Base-by-base conservation (phyloP, 2,888 invertebrate genomes). In the Cataglyphis livida region DNA sequence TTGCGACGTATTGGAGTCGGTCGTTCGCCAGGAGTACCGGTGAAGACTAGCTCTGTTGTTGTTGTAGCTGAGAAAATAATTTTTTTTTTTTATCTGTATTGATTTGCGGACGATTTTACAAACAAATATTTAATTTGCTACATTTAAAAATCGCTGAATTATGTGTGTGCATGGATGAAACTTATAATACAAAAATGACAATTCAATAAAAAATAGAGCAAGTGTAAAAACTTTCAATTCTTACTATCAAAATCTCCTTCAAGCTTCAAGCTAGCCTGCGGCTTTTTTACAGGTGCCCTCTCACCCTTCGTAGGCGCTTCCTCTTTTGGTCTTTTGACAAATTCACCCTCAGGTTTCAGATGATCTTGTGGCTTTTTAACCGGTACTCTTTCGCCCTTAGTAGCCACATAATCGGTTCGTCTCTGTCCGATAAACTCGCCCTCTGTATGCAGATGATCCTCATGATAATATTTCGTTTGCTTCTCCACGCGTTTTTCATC, bases 401-500 rank as follows among this genome's bases (percentile, higher is more conserved):
- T 94, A 4, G 95, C 95, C 66, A 94, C 94, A 85, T 95, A 95
- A 87, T 96, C 96, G 76, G 95, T 95, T 73, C 95, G 95, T 86
- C 95, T 95, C 89, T 95, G 94, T 0, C 95, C 95, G 70, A 95
- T 93, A 88, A 96, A 96, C 3, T 96, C 96, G 18, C 97, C 97
- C 92, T 97, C 97, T 89, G 96, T 95, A 78, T 96, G 96, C 68
- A 97, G 95, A 92, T 97, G 96, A 93, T 97, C 97, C 93, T 96
- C 96, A 93, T 97, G 96, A 88, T 96, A 95, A 89, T 95, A 95
- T 91, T 95, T 95, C 84, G 95, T 95, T 87, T 96, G 96, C 88
- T 96, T 95, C 90, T 96, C 96, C 85, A 96, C 96, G 90, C 96
- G 96, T 91, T 96, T 96, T 93, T 96, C 96, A 92, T 96, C 96